Conservation (phyloP, 2,888 invertebrate genomes). For the Cremastinae sp. region DNA sequence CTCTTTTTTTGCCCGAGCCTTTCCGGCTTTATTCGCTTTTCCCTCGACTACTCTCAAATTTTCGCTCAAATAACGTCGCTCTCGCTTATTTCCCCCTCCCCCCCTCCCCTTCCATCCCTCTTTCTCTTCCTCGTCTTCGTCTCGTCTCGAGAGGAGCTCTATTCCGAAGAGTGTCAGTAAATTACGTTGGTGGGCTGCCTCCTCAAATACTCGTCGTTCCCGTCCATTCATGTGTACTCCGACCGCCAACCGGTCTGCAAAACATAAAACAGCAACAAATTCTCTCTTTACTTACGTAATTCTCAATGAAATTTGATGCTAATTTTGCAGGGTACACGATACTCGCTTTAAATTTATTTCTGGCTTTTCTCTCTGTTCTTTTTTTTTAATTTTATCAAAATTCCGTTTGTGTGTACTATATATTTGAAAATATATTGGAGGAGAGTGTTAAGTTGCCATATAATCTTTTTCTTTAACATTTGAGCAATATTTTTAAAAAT, state of each 20-base stretch:
- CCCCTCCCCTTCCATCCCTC: not conserved
- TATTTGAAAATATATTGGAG: no score
- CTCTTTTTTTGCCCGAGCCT: constrained; percentile 1
- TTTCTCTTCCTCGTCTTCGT: constrained; percentile 23
- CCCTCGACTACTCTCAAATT: no score
- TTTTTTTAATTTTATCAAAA: constrained; percentile 6
- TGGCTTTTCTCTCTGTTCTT: no score
- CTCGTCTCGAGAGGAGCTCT: constrained; percentile 63
- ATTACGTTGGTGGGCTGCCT: constrained; percentile 75
- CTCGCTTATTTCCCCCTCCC: not conserved
- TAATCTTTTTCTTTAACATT: no score
- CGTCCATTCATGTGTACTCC: constrained; percentile 94
- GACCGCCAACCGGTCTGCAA: constrained; percentile 95
- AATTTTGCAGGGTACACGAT: no score
- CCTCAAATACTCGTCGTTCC: constrained; percentile 78
- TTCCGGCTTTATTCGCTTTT: no score
- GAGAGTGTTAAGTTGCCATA: not conserved
- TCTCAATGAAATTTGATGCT: not conserved
- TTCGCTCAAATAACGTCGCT: no score
- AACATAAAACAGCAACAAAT: constrained; percentile 79
- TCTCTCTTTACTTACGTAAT: constrained; percentile 19
- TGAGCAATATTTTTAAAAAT: no score
- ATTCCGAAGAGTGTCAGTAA: constrained; percentile 62
- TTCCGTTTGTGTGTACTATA: no score
- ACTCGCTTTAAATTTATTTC: no score